Base-by-base conservation (phyloP, 2,113 vertebrate genomes). In the Echinops telfairi region DNA sequence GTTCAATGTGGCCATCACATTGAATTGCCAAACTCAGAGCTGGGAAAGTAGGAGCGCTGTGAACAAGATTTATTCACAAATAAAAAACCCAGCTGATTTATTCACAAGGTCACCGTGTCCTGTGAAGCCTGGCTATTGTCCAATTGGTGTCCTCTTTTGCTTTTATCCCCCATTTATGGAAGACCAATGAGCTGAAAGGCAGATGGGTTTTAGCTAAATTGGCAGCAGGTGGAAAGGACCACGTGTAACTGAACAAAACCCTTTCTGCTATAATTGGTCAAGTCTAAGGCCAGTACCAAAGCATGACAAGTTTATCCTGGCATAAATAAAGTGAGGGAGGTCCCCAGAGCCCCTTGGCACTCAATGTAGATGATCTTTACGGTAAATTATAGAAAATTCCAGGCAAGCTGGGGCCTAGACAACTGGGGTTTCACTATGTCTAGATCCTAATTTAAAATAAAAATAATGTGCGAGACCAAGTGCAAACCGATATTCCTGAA, bases 401-500 rank as follows among this genome's bases (percentile, higher is more conserved):
- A 89, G 16, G 36, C 16, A 95, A 89, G 57, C 6, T 84, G 10
- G 14, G 7, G 5, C 43, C 75, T 81, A 53, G 53, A 73, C 19
- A 93, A 77, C 53, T 91, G 8, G 86, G 57, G 25, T 53, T 91
- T 85, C 73, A 15, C 9, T 93, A 11, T 27, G 16, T 89, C 81
- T 91, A 31, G 27, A 70, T 8, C 15, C 12, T 84, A 66, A 92
- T 75, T 93, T 87, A 60, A 90, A 86, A 68, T 64, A 80, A 80
- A 91, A 93, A 76, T 62, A 93, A 75, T 66, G 27, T 79, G 15
- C 43, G 33, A 29, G 43, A 40, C 78, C 68, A 73, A 89, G 58
- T 87, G 19, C 31, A 93, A 89, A 79, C 27, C 77, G 83, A 84
- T 89, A 85, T 64, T 84, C 62, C 79, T 75, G n/a, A 91, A 83